These are phyloP conservation scores for Hydropsyche tenuis DNA, from an alignment of 1,140 invertebrate genomes.

Conservation along the genomic window DNA sequence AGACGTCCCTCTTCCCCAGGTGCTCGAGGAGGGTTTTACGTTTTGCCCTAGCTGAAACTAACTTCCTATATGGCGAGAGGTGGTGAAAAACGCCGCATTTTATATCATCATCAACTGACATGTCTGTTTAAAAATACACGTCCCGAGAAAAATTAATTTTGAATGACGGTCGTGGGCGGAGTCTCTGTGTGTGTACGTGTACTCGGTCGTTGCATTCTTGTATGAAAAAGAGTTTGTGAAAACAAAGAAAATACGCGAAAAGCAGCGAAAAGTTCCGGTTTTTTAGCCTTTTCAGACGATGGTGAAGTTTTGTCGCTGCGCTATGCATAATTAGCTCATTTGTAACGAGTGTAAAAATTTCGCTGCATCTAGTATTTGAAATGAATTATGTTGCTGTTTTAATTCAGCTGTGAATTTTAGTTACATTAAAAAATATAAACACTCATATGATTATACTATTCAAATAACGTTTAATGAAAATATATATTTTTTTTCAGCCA, in stretches of 20 bases:
- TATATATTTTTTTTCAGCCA: too few species aligned
- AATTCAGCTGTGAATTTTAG: too few species aligned
- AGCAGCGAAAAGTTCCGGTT: background rate
- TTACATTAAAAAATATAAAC: too few species aligned
- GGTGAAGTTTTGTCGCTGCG: background rate
- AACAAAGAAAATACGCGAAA: background rate
- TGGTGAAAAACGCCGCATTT: conserved; percentile 17
- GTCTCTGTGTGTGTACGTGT: background rate
- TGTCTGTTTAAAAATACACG: conserved; percentile 32
- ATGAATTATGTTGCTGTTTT: too few species aligned
- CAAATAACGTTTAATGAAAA: too few species aligned
- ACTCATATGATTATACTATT: too few species aligned
- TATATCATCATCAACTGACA: conserved; percentile 39
- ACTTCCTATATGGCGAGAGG: background rate
- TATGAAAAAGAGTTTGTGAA: background rate
- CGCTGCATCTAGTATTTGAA: background rate
- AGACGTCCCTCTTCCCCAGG: conserved; percentile 27
- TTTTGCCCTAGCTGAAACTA: background rate
- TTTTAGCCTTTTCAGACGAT: background rate
- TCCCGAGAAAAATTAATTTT: conserved; percentile 27
- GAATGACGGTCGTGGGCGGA: background rate
- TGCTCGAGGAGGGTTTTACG: background rate
- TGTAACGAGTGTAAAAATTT: background rate
- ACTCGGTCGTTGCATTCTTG: background rate
- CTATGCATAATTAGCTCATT: background rate